Evolutionary conservation across 2,888 invertebrate species (phyloP), one percentile per base, ranked within the genome.

Genomic region (Gibbula magus): DNA sequence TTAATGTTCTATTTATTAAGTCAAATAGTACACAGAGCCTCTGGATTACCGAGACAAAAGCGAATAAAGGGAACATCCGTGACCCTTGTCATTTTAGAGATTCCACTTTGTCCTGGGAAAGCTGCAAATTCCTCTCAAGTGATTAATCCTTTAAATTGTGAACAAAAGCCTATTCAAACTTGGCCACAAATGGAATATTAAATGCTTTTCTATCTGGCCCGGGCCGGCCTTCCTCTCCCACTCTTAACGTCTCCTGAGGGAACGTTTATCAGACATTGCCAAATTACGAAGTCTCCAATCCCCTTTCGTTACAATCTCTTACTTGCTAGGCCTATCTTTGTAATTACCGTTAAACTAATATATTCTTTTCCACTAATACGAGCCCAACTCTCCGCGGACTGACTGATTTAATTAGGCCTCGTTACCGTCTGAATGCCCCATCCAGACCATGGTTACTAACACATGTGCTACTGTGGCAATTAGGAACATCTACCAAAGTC

Each of bases 291-390:
- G 73, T 39, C 73, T 73, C 56, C 45, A 35, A 74, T 73, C 74
- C 56, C 51, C 78, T 56, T 74, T 74, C 56, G 52, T 56, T 74
- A 73, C 70, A 70, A 78, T 73, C 74, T 74, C 74, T 54, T 74
- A 54, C 52, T 54, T 53, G 39, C 25, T 53, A 54, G 54, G 25
- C 20, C 73, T 53, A 74, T 70, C 70, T 52, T 51, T 74, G 73
- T 78, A 78, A 78, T 78, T 78, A 78, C 78, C 52, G 70, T 54
- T 82, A 82, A 82, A 82, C 80, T 82, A 82, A 82, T 82, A 75
- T 82, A 70, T 76, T 66, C 66, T 70, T 80, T 78, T 78, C 61
- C 56, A 78, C 78, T 80, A 76, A 61, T 76, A 75, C 73, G 25
- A 75, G 66, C 77, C 20, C 29, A 53, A 39, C 76, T 70, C 82